A percentile compares a stretch with the other conserved stretches of the same genome.
Evolutionary conservation across 2,888 invertebrate species (phyloP).

Genomic region (Tethea ocularis): DNA sequence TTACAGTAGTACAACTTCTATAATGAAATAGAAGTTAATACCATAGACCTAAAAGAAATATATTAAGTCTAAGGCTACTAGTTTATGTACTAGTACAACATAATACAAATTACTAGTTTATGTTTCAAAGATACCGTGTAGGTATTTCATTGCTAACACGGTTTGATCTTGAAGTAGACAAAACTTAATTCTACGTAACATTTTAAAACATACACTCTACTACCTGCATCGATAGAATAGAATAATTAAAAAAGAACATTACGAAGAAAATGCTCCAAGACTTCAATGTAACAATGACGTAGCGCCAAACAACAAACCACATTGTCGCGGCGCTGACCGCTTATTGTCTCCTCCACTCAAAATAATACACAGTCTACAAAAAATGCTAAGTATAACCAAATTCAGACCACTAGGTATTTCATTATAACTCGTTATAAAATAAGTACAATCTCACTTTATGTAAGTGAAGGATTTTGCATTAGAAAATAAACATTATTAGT

Average conservation of each 20-base stretch:
- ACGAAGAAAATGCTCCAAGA: neutral
- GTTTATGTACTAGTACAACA: too few species aligned
- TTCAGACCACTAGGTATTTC: slow-evolving; percentile 24
- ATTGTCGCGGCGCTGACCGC: slow-evolving; percentile 51
- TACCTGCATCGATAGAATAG: neutral
- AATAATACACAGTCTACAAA: slow-evolving; percentile 47
- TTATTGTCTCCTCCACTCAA: slow-evolving; percentile 55
- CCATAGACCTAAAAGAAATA: too few species aligned
- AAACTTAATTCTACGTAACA: neutral
- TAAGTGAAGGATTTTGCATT: neutral
- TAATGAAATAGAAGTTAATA: too few species aligned
- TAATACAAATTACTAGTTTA: neutral
- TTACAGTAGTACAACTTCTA: too few species aligned
- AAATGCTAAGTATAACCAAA: slow-evolving; percentile 36
- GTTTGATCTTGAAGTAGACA: neutral
- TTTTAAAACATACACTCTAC: neutral
- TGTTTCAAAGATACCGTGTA: too few species aligned
- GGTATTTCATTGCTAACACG: neutral
- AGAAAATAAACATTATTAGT: neutral
- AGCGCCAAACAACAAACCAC: slow-evolving; percentile 32
- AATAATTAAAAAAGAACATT: too few species aligned
- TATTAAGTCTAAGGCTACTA: too few species aligned
- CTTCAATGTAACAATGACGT: slow-evolving; percentile 20
- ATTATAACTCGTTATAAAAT: neutral
- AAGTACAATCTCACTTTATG: neutral